Conservation (phyloP, 2,888 invertebrate species). For the Sminthurinus aureus region DNA sequence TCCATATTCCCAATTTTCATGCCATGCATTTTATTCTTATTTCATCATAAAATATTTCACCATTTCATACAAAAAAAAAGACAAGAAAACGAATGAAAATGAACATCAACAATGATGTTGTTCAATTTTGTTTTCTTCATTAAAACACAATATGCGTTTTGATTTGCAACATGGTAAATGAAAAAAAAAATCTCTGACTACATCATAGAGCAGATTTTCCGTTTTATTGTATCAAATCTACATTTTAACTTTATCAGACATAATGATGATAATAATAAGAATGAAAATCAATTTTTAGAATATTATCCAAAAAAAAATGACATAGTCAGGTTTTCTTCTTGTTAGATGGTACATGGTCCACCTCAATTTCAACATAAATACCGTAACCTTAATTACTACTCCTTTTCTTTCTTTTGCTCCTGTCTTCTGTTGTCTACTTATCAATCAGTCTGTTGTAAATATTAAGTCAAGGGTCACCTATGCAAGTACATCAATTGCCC, state of each 20-base stretch:
- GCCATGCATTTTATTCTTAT: slow-evolving; percentile 4
- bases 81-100: no score
- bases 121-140: no score
- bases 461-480: slow-evolving; percentile 34
- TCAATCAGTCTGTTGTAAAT: no score
- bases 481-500: slow-evolving; percentile 19
- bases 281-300: background rate
- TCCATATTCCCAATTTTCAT: slow-evolving; percentile 1
- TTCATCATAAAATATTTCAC: background rate
- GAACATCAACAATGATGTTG: no score
- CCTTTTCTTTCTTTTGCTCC: background rate
- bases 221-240: no score
- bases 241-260: no score
- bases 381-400: slow-evolving; percentile 40
- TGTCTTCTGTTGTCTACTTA: background rate
- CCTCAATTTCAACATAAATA: slow-evolving; percentile 30
- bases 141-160: no score
- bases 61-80: background rate
- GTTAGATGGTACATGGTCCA: slow-evolving; percentile 9
- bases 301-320: background rate
- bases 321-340: background rate
- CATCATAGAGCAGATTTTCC: no score
- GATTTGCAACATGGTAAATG: no score
- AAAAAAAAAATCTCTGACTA: no score
- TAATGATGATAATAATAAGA: no score